Base-by-base conservation (phyloP, 2,113 vertebrate species). In the Pelmatolapia mariae region DNA sequence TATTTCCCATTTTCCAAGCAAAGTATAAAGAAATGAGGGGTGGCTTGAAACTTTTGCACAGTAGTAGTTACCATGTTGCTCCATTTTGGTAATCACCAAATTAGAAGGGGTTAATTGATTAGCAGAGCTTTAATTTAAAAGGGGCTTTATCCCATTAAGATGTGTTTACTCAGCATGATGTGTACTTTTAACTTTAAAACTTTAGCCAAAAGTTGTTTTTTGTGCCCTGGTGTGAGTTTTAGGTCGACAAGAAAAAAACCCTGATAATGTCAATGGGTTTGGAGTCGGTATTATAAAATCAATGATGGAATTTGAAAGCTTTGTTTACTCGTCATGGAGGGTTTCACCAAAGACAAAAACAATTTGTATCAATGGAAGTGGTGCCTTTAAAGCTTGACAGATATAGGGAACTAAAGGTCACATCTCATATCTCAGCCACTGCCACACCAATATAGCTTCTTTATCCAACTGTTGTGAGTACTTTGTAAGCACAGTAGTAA, bases 101-200 rank as follows among this genome's bases (percentile, higher is more conserved):
- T 29, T 43, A 73, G 43, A 43, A 18, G 40, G 40, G 13, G 24
- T 73, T 26, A 26, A 45, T 4, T 26, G 68, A 26, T 73, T 45
- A 26, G 16, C 1, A 15, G 36, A 71, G 66, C 22, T 71, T 71
- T 43, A 71, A 71, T 24, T 43, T 71, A 15, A 43, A 43, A 10
- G 22, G 12, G n/a, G 1, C 22, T 10, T 29, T 0, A 45, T 18
- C 24, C 9, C 68, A 29, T 47, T 47, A 29, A 73, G 9, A 47
- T 47, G 40, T 0, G 13, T 47, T 47, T 76, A 47, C 24, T 40
- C 19, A 40, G 19, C 36, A 0, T 13, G 10, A 0, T 7, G 33
- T 40, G 1, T 40, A 68, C 63, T 22, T 22, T 68, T 18, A 43
- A 73, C 22, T 73, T 45, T 1, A 29, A 47, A 76, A 73, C 68